Evolutionary conservation across 2,888 invertebrate species (phyloP), one percentile per base, ranked within the genome.

Genomic region (Petrophora chlorosata): DNA sequence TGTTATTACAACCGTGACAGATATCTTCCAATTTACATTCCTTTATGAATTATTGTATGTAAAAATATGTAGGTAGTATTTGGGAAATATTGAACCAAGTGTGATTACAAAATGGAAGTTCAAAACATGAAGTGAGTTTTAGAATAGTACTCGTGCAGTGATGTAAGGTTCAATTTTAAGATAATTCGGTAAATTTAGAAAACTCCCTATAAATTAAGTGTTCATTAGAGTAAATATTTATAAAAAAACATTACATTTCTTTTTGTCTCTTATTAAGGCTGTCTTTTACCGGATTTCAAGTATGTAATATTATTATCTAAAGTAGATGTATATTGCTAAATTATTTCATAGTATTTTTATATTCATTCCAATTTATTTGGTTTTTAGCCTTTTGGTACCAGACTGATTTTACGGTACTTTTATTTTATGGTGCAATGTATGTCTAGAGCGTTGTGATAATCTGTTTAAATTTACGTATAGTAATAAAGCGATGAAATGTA

Each of bases 391-490:
- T 83, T 87, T 81, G 82, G 89, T 89, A 90, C 89, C 89, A 89
- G 90, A 89, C 89, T 89, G 89, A 90, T 90, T 90, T 90, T 79
- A 82, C 76, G 89, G 89, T 90, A 89, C 90, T 82, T 88, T 90
- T 86, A 80, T 88, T 87, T 89, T 85, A 87, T 86, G 89, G 89
- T 90, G 90, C 90, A 90, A 90, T 90, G 87, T 87, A 86, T 85
- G 82, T 90, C 82, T 89, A 89, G 88, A 88, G 87, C 88, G 88
- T 90, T 90, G 90, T 90, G 90, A 90, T 90, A 90, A 89, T 87
- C 85, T 82, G 86, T 89, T 90, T 90, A 84, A 83, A 87, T 86
- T 42, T 88, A 87, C 79, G 85, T 85, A 85, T 81, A 83, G 12
- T 25, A 88, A 58, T 87, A 87, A 83, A 85, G 73, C 63, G 62